Conservation (phyloP, 2,888 invertebrate species). For the Hydriomena furcata region DNA sequence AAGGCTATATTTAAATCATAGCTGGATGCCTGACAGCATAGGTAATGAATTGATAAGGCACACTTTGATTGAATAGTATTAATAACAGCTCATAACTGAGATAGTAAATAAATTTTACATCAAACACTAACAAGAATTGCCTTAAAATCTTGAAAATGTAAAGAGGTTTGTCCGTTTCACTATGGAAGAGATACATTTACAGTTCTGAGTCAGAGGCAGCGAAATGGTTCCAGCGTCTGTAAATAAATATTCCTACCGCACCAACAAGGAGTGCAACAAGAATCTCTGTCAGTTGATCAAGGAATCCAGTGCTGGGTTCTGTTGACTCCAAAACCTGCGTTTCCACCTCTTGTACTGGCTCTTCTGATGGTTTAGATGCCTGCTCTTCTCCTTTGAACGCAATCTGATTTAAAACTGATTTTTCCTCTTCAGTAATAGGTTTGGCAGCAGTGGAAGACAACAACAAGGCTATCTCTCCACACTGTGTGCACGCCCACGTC, state of each 20-base stretch:
- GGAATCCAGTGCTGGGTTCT: conserved; percentile 63
- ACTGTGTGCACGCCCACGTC: conserved; percentile 66
- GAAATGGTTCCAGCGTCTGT: conserved; percentile 69
- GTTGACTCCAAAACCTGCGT: conserved; percentile 65
- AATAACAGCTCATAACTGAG: conserved; percentile 9
- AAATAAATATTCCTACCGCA: conserved; percentile 72
- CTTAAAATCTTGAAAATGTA: conserved; percentile 19
- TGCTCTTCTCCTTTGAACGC: conserved; percentile 79
- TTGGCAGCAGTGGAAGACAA: conserved; percentile 75
- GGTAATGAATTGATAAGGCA: conserved; percentile 26
- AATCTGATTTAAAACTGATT: conserved; percentile 74
- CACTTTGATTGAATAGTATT: conserved; percentile 12
- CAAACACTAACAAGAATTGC: conserved; percentile 27
- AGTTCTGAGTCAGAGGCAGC: conserved; percentile 58
- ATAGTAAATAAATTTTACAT: conserved; percentile 27
- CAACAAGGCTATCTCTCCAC: conserved; percentile 69
- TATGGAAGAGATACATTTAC: conserved; percentile 29
- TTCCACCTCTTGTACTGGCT: conserved; percentile 58
- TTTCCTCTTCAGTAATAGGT: conserved; percentile 76
- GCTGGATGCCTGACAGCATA: conserved; percentile 18
- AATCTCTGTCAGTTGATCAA: conserved; percentile 73
- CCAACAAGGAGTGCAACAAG: conserved; percentile 71
- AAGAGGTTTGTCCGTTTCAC: conserved; percentile 6
- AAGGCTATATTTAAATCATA: neutral
- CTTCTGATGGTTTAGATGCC: conserved; percentile 58